Evolutionary conservation across 2,113 vertebrate species (phyloP).

Genomic region (Platichthys flesus): DNA sequence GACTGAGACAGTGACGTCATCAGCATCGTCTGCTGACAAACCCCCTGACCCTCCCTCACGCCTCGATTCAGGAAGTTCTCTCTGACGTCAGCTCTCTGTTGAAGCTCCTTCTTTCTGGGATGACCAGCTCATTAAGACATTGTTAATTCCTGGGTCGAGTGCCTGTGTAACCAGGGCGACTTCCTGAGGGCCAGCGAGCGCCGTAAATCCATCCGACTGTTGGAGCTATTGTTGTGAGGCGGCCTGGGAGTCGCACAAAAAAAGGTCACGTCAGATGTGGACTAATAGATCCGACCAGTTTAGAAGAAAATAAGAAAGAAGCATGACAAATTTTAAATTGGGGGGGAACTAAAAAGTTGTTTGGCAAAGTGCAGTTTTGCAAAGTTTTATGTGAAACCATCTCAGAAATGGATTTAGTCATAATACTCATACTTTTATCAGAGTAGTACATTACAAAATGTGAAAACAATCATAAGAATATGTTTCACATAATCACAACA

Average conservation of each 20-base stretch:
- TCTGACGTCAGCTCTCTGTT: constrained; percentile 70
- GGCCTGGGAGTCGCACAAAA: constrained; percentile 39
- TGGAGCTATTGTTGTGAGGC: constrained; percentile 59
- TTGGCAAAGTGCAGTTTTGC: no score
- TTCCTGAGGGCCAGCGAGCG: constrained; percentile 40
- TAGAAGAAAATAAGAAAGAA: constrained; percentile 1
- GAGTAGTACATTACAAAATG: no score
- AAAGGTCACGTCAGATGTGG: constrained; percentile 64
- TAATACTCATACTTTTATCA: no score
- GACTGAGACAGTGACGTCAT: constrained; percentile 37
- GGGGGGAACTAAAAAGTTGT: no score
- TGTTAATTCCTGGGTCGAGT: constrained; percentile 68
- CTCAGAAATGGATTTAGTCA: no score
- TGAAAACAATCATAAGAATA: no score
- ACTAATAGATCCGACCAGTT: constrained; percentile 32
- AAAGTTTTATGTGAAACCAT: no score
- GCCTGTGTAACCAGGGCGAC: constrained; percentile 64
- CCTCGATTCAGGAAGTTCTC: constrained; percentile 54
- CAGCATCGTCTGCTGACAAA: constrained; percentile 28
- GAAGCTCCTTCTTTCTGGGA: constrained; percentile 27
- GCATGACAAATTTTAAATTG: constrained; percentile 21
- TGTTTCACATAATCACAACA: no score
- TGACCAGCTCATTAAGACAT: constrained; percentile 58
- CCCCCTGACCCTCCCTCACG: constrained; percentile 39
- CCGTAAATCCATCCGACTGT: constrained; percentile 69